Evolutionary conservation across 2,888 invertebrate genomes (phyloP).

Genomic region (Drosophila atroscutellata): DNA sequence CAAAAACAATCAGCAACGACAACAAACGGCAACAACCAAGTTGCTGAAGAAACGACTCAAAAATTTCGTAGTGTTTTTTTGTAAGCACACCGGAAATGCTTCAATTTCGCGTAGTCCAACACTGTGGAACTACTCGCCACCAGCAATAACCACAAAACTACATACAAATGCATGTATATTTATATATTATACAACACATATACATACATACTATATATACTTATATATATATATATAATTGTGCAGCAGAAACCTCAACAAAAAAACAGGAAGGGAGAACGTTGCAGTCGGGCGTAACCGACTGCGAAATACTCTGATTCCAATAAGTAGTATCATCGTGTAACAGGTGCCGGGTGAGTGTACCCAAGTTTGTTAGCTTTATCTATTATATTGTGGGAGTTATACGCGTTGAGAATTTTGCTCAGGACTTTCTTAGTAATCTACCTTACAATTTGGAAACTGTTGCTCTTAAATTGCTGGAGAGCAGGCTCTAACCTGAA

Average conservation of each 20-base stretch:
- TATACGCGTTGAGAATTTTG: neutral
- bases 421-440: neutral
- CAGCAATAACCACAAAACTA: conserved; percentile 36
- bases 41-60: conserved; percentile 46
- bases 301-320: neutral
- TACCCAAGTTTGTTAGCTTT: neutral
- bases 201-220: conserved; percentile 6
- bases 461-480: neutral
- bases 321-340: neutral
- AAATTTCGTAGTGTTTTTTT: conserved; percentile 52
- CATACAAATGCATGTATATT: conserved; percentile 19
- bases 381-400: neutral
- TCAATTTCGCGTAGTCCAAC: conserved; percentile 63
- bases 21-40: conserved; percentile 27
- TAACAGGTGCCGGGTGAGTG: neutral
- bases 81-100: conserved; percentile 74
- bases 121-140: conserved; percentile 62
- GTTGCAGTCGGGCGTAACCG: conserved; percentile 15
- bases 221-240: conserved; percentile 5
- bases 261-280: conserved; percentile 12
- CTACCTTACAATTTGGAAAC: neutral
- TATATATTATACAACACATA: conserved; percentile 1
- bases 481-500: neutral
- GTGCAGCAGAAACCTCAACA: conserved; percentile 51
- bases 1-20: conserved; percentile 32